Evolutionary conservation across 2,113 vertebrate genomes (phyloP).

Genomic region (Galeopterus variegatus): DNA sequence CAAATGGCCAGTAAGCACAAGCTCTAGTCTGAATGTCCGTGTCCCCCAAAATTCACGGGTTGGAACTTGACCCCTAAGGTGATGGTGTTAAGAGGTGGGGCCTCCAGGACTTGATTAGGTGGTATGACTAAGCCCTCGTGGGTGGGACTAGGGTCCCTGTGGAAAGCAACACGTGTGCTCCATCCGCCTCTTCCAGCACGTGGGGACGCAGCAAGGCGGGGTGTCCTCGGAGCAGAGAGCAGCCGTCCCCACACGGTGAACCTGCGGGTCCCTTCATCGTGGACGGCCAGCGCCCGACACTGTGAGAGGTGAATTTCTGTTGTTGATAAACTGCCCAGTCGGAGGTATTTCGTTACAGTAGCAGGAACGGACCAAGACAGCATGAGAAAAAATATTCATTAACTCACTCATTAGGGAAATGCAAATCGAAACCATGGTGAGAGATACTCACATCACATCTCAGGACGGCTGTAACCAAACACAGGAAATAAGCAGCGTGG

Average conservation of each 20-base stretch:
- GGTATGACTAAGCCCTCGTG: not conserved
- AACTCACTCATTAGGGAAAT: not conserved
- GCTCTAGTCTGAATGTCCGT: not conserved
- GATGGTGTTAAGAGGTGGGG: not conserved
- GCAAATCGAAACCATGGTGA: not conserved
- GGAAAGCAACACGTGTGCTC: not conserved
- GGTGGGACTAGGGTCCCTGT: not conserved
- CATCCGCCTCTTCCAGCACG: not conserved
- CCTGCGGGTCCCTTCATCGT: not conserved
- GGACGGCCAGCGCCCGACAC: not conserved
- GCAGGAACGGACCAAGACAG: not conserved
- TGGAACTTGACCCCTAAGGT: not conserved
- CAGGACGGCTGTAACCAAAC: rapidly evolving
- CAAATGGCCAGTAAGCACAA: not conserved
- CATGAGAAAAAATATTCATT: rapidly evolving
- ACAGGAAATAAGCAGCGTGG: not conserved
- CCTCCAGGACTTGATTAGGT: not conserved
- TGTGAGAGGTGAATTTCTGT: not conserved
- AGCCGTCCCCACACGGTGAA: not conserved
- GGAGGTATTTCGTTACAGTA: not conserved
- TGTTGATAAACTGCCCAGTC: not conserved
- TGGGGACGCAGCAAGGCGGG: not conserved
- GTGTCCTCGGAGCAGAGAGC: not conserved
- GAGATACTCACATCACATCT: not conserved
- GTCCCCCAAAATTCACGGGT: not conserved